Percentiles rank a stretch among this genome's conserved stretches.
Conservation (phyloP, 1,140 invertebrate genomes). For the Philopotamus ludificatus region DNA sequence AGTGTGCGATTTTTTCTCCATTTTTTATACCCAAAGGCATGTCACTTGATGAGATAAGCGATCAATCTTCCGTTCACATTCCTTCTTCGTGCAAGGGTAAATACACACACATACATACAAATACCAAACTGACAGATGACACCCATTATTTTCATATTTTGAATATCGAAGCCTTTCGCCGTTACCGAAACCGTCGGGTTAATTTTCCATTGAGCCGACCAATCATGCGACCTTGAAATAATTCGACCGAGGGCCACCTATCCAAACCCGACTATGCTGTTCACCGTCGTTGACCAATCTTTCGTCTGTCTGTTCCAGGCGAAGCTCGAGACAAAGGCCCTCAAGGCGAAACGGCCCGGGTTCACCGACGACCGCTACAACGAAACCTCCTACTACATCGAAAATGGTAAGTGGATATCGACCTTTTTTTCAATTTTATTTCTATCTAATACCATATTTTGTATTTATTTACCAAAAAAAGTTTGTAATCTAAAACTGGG, state of each 20-base stretch:
- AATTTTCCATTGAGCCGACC: not conserved
- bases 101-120: not conserved
- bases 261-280: not conserved
- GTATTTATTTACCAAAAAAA: too few species aligned
- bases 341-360: constrained; percentile 88
- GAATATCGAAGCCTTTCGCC: not conserved
- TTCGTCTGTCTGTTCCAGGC: constrained; percentile 70
- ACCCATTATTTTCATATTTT: not conserved
- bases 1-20: not conserved
- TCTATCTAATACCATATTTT: too few species aligned
- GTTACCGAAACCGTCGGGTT: not conserved
- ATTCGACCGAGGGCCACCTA: too few species aligned
- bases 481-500: too few species aligned
- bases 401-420: constrained; percentile 74
- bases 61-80: constrained; percentile 17
- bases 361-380: constrained; percentile 91
- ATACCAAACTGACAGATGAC: not conserved
- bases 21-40: not conserved
- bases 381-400: constrained; percentile 94
- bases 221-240: constrained; percentile 1
- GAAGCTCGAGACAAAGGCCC: constrained; percentile 88
- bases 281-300: not conserved
- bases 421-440: not conserved
- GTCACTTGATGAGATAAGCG: constrained; percentile 23
- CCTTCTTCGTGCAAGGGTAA: not conserved